Evolutionary conservation across 2,113 vertebrate genomes (phyloP), one percentile per base, ranked within the genome.

Genomic region (Paraplagusia blochii): DNA sequence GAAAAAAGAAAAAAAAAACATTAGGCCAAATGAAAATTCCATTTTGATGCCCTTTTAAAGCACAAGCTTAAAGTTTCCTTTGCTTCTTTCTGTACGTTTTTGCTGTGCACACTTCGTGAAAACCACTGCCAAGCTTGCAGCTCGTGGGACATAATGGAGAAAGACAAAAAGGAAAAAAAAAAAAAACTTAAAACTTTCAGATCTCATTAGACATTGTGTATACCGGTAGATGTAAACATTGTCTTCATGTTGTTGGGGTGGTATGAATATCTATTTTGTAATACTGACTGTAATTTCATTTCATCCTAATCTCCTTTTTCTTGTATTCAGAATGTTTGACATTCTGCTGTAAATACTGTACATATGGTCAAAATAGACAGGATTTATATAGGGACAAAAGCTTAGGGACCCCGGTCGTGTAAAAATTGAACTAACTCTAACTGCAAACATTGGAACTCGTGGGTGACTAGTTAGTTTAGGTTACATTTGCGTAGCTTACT

Each of bases 271-370:
- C 66, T 63, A 52, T 81, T 76, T 86, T 82, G 63, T 78, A 86
- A 82, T 76, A 82, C 72, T 67, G 57, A 83, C 58, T 72, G 66
- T 79, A 80, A 70, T 74, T 82, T 69, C 80, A 87, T 90, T 89
- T 76, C 86, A 85, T 85, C 76, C 80, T 78, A 68, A 76, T 85
- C 76, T 81, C 57, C 70, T 70, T 85, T 50, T 87, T 29, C 22
- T 88, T 86, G 73, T 85, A 86, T 80, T 79, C 67, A 48, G 74
- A 85, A 62, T 84, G 76, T 83, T 83, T 63, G 67, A 88, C 85
- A 84, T 89, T 89, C 81, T 81, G 81, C 72, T 90, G 89, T 91
- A 92, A 89, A 92, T 90, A 90, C 39, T 89, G 85, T 90, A 90
- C 65, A 87, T 88, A 88, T 13, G 52, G 76, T 82, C 73, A 75